A percentile compares a stretch with the other conserved stretches of the same genome.
phyloP scores from a whole-genome alignment of 2,888 invertebrate species.

The Tricholauxania praeusta region DNA sequence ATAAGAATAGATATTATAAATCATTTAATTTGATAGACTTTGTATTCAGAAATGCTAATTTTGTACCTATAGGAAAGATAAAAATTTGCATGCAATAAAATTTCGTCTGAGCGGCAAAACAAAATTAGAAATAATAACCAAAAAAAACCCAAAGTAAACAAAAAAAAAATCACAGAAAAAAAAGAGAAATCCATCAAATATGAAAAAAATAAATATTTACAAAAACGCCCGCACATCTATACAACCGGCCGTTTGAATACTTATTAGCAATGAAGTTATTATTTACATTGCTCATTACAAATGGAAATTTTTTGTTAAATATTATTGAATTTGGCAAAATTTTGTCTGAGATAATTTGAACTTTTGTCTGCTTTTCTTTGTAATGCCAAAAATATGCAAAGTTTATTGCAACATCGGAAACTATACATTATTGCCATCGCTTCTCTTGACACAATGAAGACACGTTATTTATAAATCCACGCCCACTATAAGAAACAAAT shows the following conservation, averaged over 20 bases:
- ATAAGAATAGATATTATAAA: no score
- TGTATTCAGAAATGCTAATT: no score
- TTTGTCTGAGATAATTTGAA: no score
- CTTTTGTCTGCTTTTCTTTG: no score
- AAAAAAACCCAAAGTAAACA: not conserved
- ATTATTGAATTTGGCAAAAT: no score
- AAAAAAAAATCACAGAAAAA: not conserved
- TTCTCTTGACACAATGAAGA: not conserved
- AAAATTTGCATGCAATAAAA: constrained; percentile 4
- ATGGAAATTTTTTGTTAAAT: constrained; percentile 4
- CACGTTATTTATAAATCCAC: no score
- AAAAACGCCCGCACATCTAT: not conserved
- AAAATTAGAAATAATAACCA: no score
- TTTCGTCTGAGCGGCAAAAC: not conserved
- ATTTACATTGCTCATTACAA: not conserved
- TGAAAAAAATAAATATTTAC: constrained; percentile 12
- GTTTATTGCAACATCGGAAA: constrained; percentile 14
- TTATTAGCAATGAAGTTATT: not conserved
- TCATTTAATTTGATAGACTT: no score
- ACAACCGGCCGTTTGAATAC: not conserved
- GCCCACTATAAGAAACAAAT: not conserved
- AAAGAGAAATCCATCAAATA: constrained; percentile 7
- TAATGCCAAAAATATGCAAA: constrained; percentile 7
- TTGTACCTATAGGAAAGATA: not conserved
- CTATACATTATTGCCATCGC: no score